phyloP scores from a whole-genome alignment of 2,797 vertebrate species.

The Acanthis flammea region DNA sequence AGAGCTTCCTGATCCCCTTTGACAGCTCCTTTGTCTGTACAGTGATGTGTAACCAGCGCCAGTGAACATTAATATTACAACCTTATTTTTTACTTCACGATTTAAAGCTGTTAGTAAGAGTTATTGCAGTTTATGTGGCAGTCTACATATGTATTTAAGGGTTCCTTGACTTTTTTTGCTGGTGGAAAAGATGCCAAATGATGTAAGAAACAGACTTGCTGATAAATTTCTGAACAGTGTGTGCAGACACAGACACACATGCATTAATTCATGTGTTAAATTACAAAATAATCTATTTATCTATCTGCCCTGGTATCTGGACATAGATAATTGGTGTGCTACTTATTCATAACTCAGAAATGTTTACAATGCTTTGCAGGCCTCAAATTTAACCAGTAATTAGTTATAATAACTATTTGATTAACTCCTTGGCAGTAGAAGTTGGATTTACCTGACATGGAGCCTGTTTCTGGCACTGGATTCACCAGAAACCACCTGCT shows the following conservation, averaged over 20 bases:
- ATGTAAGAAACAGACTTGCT: not conserved
- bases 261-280: not conserved
- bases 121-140: not conserved
- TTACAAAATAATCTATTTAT: constrained; percentile 45
- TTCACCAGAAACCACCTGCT: constrained; percentile 56
- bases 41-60: not conserved
- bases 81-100: not conserved
- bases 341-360: constrained; percentile 4
- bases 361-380: constrained; percentile 52
- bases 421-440: constrained; percentile 57
- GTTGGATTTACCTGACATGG: constrained; percentile 45
- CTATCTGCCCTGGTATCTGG: constrained; percentile 29
- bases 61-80: not conserved
- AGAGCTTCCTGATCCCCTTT: constrained; percentile 1
- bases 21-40: constrained; percentile 7
- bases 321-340: not conserved
- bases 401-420: constrained; percentile 65
- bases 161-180: not conserved
- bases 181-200: not conserved
- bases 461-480: constrained; percentile 30
- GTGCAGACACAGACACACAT: not conserved
- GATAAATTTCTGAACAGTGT: not conserved
- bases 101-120: not conserved
- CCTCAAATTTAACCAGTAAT: constrained; percentile 48
- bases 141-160: not conserved